phyloP scores from a whole-genome alignment of 2,797 vertebrate genomes.

The Neoniphon sammara region DNA sequence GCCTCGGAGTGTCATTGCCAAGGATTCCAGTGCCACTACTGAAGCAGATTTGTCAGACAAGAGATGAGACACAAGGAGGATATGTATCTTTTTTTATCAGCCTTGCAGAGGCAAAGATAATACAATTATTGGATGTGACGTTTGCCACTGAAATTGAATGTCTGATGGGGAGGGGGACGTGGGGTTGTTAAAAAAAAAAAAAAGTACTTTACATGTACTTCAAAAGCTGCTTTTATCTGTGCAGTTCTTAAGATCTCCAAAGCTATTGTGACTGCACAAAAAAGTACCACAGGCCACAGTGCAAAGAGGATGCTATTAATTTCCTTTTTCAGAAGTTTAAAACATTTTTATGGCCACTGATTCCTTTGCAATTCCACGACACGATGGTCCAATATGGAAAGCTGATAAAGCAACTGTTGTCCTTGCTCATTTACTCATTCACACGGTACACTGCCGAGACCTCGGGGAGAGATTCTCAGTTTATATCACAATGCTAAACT shows the following conservation, averaged over 20 bases:
- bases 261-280: constrained; percentile 23
- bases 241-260: constrained; percentile 34
- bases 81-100: constrained; percentile 40
- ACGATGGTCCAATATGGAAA: constrained; percentile 1
- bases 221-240: constrained; percentile 32
- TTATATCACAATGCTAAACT: constrained; percentile 11
- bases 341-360: constrained; percentile 30
- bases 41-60: constrained; percentile 51
- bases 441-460: constrained; percentile 4
- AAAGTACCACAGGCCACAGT: background rate
- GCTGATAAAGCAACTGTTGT: constrained; percentile 3
- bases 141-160: constrained; percentile 44
- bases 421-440: constrained; percentile 21
- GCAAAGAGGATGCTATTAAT: constrained; percentile 3
- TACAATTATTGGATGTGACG: constrained; percentile 43
- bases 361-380: constrained; percentile 27
- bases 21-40: constrained; percentile 46
- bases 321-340: constrained; percentile 23
- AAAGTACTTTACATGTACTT: constrained; percentile 26
- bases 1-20: constrained; percentile 21
- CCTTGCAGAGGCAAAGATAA: constrained; percentile 30
- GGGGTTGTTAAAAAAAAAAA: constrained; percentile 5
- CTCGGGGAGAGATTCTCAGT: constrained; percentile 13
- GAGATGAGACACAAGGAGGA: constrained; percentile 45
- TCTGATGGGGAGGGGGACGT: constrained; percentile 30